Percentiles rank a stretch among this genome's conserved stretches.
These are phyloP conservation scores for Syrmaticus mikado DNA, from an alignment of 2,113 vertebrate species.

Conservation along the genomic window DNA sequence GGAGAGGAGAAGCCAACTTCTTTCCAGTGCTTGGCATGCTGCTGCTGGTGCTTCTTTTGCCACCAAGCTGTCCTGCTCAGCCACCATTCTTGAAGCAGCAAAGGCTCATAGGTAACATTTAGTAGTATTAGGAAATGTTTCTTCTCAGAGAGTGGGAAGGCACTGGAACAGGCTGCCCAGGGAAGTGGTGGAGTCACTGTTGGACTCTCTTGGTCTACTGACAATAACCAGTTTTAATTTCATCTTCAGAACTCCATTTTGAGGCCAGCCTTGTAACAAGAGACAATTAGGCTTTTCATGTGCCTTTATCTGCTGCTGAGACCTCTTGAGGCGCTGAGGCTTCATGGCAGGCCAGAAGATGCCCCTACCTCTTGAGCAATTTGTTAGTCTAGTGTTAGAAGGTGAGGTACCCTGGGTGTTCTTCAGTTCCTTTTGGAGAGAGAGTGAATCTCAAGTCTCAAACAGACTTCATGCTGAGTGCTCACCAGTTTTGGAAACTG, in stretches of 20 bases:
- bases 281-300: background rate
- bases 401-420: background rate
- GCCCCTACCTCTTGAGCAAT: background rate
- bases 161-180: too few relatives aligned
- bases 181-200: too few relatives aligned
- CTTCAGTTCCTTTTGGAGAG: background rate
- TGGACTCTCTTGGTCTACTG: background rate
- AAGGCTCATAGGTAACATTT: background rate
- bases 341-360: background rate
- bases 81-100: background rate
- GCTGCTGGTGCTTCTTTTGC: background rate
- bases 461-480: background rate
- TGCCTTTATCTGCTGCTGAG: background rate
- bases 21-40: background rate
- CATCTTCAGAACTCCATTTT: background rate
- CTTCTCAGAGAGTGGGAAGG: too few relatives aligned
- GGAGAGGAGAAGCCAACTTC: background rate
- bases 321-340: background rate
- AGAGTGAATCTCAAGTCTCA: background rate
- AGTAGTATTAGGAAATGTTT: too few relatives aligned
- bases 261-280: background rate
- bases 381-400: background rate
- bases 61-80: background rate
- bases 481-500: background rate
- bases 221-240: background rate